These are phyloP conservation scores for Petromus typicus DNA, from an alignment of 2,113 vertebrate genomes.

Conservation along the genomic window DNA sequence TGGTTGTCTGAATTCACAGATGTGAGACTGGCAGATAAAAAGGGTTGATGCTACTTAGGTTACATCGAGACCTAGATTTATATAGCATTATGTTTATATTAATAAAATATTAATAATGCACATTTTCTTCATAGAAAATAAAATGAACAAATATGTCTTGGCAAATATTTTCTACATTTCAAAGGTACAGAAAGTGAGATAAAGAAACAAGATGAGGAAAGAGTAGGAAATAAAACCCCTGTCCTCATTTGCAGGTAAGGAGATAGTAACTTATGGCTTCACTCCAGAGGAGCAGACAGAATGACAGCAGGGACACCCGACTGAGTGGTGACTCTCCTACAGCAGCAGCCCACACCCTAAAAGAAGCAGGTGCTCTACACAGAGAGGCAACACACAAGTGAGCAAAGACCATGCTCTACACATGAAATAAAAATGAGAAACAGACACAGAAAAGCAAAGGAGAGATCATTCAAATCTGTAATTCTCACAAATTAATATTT, in stretches of 20 bases:
- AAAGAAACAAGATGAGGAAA: not conserved
- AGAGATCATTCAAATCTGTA: not conserved
- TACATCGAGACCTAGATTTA: not conserved
- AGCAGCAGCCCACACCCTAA: not conserved
- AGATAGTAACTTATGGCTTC: not conserved
- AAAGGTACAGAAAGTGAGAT: not conserved
- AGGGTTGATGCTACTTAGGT: not conserved
- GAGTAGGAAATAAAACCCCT: not conserved
- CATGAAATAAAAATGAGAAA: not conserved
- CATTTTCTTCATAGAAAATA: not conserved
- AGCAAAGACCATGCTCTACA: not conserved
- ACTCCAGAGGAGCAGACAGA: not conserved
- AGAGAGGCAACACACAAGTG: not conserved
- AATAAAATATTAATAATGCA: not conserved
- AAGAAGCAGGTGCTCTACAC: not conserved
- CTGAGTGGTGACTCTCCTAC: no score
- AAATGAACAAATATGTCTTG: constrained; percentile 5
- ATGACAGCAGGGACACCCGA: rapidly evolving
- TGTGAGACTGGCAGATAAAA: not conserved
- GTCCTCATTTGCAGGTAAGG: not conserved
- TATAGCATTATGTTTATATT: not conserved
- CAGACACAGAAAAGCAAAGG: not conserved
- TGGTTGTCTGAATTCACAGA: not conserved
- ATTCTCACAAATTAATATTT: not conserved
- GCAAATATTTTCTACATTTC: not conserved